Base-by-base conservation (phyloP, 2,113 vertebrate species). In the Rhizomys pruinosus region DNA sequence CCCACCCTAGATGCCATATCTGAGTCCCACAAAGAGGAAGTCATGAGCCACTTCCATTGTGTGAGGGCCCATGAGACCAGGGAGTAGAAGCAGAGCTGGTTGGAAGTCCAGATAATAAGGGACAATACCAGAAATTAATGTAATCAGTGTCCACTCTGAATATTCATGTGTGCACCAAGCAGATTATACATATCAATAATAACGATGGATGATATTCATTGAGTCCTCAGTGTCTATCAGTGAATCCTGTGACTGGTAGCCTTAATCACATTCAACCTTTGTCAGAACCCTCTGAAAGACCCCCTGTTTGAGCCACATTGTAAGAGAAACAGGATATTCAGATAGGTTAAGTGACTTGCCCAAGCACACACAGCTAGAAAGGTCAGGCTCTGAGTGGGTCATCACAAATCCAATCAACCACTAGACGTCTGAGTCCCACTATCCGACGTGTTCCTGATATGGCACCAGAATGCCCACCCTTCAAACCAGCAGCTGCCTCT, bases 401-500 rank as follows among this genome's bases (percentile, higher is more conserved):
- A 0, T 77, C 79, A 59, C 39, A 94, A 66, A 47, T 79, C 88
- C 68, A 95, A 89, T 39, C 29, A 74, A 68, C 44, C 4, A n/a
- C 87, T 80, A 87, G 84, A 77, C 57, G 2, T 44, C 32, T 19
- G 82, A 91, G 85, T 93, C 71, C 71, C 78, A 85, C 82, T 2
- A n/a, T 39, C 72, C 63, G 39, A 76, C 55, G 39, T 12, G 19
- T 71, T 55, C 7, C 5, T 16, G 25, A 69, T n/a, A n/a, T 52
- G 69, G 37, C 27, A 68, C 71, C 42, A 80, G 39, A 87, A 94
- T 69, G 63, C 59, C 93, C 73, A 59, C 23, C 71, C 68, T 95
- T 94, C 76, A 52, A n/a, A 89, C 57, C 86, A 89, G 92, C 90
- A 94, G 73, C 81, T 90, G 89, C 88, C 87, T 90, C 84, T 82